phyloP scores from a whole-genome alignment of 2,113 vertebrate species.

The Bucco capensis region DNA sequence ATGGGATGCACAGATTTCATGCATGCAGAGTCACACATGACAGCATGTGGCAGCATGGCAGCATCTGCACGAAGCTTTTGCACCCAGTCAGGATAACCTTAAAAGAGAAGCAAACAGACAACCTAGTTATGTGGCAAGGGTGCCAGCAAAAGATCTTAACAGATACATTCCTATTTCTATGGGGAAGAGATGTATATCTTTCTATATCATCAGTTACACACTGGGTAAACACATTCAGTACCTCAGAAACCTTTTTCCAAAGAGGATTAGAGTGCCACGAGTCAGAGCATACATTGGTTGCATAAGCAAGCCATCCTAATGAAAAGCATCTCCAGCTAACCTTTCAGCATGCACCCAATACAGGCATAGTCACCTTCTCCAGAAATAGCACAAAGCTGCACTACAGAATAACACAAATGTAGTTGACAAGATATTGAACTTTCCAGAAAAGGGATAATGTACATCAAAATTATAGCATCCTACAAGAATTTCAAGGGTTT shows the following conservation, averaged over 20 bases:
- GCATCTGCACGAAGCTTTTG: not conserved
- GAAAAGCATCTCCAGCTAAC: not conserved
- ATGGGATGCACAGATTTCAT: accelerated
- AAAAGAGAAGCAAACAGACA: not conserved
- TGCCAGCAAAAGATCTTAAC: not conserved
- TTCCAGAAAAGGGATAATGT: not conserved
- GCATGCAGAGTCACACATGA: not conserved
- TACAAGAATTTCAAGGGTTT: not conserved
- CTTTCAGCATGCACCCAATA: not conserved
- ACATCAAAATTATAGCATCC: not conserved
- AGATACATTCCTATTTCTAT: not conserved
- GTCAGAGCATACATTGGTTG: not conserved
- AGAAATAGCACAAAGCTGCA: not conserved
- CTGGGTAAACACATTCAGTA: not conserved
- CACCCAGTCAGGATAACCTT: not conserved
- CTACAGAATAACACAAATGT: not conserved
- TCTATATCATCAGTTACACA: not conserved
- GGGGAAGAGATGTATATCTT: not conserved
- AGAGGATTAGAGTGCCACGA: not conserved
- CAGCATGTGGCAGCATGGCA: accelerated
- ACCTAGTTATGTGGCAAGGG: not conserved
- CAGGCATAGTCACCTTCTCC: not conserved
- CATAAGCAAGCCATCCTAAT: not conserved
- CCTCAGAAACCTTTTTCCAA: not conserved
- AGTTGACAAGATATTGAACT: not conserved